phyloP scores from a whole-genome alignment of 2,797 vertebrate genomes.

The Amphiprion clarkii region DNA sequence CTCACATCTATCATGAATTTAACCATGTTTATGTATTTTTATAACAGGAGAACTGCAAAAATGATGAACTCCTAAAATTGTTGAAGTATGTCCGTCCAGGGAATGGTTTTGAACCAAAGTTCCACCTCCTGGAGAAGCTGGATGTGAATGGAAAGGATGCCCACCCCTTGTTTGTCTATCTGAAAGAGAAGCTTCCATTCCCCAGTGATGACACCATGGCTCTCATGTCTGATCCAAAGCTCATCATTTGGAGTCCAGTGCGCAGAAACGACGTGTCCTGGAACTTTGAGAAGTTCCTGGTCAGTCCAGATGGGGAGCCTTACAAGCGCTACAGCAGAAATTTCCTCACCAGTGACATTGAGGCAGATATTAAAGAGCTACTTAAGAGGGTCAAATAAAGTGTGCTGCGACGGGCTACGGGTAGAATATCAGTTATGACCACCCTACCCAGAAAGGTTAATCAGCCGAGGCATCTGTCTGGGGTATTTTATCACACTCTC shows the following conservation, averaged over 20 bases:
- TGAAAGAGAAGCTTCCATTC: conserved; percentile 88
- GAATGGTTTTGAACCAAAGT: conserved; percentile 89
- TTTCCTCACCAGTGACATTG: conserved; percentile 90
- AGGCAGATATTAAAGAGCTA: conserved; percentile 90
- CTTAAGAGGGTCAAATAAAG: conserved; percentile 79
- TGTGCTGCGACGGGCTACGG: background rate
- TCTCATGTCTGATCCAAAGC: conserved; percentile 91
- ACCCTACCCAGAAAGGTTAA: conserved; percentile 2
- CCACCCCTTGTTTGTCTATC: conserved; percentile 89
- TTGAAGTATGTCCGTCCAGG: conserved; percentile 92
- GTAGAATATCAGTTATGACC: conserved; percentile 4
- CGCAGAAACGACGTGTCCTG: conserved; percentile 90
- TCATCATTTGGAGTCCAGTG: conserved; percentile 92
- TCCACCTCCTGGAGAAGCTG: conserved; percentile 90
- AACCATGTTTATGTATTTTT: background rate
- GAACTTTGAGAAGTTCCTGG: conserved; percentile 97
- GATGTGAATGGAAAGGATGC: conserved; percentile 91
- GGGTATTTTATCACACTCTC: conserved; percentile 8
- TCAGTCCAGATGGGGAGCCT: conserved; percentile 87
- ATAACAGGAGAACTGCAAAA: conserved; percentile 89
- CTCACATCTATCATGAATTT: background rate
- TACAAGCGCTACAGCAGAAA: conserved; percentile 91
- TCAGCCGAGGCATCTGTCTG: conserved; percentile 9
- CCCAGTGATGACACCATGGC: conserved; percentile 89
- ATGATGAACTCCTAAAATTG: conserved; percentile 89